These are phyloP conservation scores for Typhlomys cinereus DNA, from an alignment of 2,113 vertebrate genomes.

Conservation along the genomic window DNA sequence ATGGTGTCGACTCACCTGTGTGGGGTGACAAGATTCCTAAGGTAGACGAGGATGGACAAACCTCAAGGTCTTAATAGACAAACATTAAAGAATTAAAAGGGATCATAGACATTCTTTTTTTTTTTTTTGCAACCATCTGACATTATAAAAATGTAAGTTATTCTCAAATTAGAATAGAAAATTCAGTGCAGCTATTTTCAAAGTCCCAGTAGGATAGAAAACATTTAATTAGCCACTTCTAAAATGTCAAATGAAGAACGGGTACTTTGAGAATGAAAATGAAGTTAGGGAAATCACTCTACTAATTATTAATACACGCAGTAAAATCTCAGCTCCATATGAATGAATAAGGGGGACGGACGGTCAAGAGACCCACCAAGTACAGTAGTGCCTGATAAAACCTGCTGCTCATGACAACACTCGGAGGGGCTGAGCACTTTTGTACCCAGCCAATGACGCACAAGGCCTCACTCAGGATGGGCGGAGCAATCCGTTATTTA, in stretches of 20 bases:
- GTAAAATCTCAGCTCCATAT: neutral
- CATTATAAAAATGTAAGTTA: neutral
- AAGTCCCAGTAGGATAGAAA: neutral
- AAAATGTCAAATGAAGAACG: neutral
- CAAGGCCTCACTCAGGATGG: neutral
- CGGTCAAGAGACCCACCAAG: neutral
- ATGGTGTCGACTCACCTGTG: neutral
- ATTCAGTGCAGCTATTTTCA: neutral
- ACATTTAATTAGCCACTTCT: neutral
- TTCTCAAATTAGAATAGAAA: neutral
- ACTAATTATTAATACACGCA: neutral
- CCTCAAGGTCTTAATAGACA: neutral
- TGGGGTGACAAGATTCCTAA: neutral
- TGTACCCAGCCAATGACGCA: neutral
- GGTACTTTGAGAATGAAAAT: neutral
- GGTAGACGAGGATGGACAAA: neutral
- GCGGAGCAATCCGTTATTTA: neutral
- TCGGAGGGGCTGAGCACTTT: neutral
- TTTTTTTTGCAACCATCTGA: neutral
- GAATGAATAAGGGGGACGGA: neutral
- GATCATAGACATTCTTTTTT: neutral
- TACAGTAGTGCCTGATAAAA: too few species aligned
- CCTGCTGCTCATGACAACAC: neutral
- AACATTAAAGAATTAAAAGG: neutral
- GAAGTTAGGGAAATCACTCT: neutral